Evolutionary conservation across 2,113 vertebrate species (phyloP).

Genomic region (Carettochelys insculpta): DNA sequence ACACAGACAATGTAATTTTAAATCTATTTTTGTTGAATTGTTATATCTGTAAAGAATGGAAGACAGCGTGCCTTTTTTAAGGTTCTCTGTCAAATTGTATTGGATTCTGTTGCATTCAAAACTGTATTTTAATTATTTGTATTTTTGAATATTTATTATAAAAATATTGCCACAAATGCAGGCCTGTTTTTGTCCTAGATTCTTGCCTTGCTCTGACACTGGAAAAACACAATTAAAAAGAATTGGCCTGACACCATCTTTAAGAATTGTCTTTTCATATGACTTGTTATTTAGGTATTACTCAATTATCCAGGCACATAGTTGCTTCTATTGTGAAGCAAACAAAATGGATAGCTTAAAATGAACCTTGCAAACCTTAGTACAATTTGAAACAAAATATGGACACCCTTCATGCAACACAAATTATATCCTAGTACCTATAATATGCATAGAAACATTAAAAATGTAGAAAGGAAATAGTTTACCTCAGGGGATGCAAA

Average conservation of each 20-base stretch:
- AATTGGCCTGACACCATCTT: background rate
- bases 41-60: background rate
- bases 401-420: constrained; percentile 65
- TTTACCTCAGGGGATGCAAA: constrained; percentile 98
- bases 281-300: background rate
- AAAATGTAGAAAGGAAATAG: constrained; percentile 52
- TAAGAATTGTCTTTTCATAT: background rate
- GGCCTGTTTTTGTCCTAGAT: background rate
- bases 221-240: background rate
- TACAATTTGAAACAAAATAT: constrained; percentile 40
- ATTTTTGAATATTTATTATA: background rate
- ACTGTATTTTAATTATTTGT: background rate
- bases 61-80: background rate
- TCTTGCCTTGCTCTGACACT: background rate
- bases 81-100: background rate
- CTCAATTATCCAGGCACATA: constrained; percentile 36
- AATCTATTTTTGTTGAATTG: background rate
- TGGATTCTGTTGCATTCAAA: background rate
- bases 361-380: constrained; percentile 4
- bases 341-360: constrained; percentile 54
- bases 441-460: constrained; percentile 54
- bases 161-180: background rate
- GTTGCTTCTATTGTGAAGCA: constrained; percentile 70
- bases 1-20: background rate
- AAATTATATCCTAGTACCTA: constrained; percentile 57